Evolutionary conservation across 2,113 vertebrate genomes (phyloP).

Genomic region (Numida meleagris): DNA sequence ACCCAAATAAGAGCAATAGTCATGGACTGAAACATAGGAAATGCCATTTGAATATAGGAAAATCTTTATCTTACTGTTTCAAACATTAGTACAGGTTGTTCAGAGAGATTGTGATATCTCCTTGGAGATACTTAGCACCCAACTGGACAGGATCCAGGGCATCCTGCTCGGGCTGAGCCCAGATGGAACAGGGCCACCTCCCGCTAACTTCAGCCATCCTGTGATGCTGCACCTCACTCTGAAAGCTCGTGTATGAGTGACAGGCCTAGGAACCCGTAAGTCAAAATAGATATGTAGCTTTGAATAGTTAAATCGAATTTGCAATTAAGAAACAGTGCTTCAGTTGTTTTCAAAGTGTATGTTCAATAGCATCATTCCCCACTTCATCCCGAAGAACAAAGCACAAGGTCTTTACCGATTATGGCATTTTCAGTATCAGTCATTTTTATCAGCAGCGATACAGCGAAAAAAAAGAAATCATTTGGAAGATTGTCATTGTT

Average conservation of each 20-base stretch:
- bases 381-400: neutral
- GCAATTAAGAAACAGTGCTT: neutral
- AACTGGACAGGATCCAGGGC: accelerated
- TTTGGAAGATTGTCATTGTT: constrained; percentile 35
- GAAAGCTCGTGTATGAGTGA: accelerated
- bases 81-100: neutral
- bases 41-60: neutral
- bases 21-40: neutral
- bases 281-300: neutral
- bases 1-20: neutral
- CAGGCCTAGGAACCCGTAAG: neutral
- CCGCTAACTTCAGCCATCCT: neutral
- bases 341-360: neutral
- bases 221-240: neutral
- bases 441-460: constrained; percentile 36
- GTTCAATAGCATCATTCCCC: neutral
- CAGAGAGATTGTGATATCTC: neutral
- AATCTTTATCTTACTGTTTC: neutral
- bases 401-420: neutral
- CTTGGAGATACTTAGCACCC: neutral
- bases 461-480: neutral
- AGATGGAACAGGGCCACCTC: neutral
- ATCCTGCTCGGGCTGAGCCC: neutral
- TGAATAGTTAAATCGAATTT: neutral
- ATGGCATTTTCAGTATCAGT: constrained; percentile 12